These are phyloP conservation scores for Thereva nobilitata DNA, from an alignment of 2,888 invertebrate genomes.

Conservation along the genomic window DNA sequence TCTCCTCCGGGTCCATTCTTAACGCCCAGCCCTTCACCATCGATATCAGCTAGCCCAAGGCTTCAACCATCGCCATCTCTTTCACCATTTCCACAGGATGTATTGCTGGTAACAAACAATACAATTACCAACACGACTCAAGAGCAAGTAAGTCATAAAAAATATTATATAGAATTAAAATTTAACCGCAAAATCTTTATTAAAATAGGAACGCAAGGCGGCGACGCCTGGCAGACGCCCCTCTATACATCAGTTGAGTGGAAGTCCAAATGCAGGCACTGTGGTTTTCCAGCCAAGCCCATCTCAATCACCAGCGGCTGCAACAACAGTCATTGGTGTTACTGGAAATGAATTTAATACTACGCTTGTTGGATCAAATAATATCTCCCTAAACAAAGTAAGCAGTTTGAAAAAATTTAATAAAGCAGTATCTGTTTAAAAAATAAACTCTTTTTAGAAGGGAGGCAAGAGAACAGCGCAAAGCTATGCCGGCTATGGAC, in stretches of 20 bases:
- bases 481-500: slow-evolving; percentile 53
- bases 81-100: slow-evolving; percentile 59
- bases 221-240: slow-evolving; percentile 59
- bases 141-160: slow-evolving; percentile 52
- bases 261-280: slow-evolving; percentile 58
- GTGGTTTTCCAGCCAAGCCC: slow-evolving; percentile 59
- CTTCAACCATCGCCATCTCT: slow-evolving; percentile 59
- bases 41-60: slow-evolving; percentile 59
- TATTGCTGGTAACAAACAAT: slow-evolving; percentile 58
- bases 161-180: slow-evolving; percentile 1
- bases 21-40: slow-evolving; percentile 60
- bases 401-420: slow-evolving; percentile 9
- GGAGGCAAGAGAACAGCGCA: slow-evolving; percentile 36
- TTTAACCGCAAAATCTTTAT: background rate
- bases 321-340: slow-evolving; percentile 57
- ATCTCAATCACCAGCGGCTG: slow-evolving; percentile 58
- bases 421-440: slow-evolving; percentile 3
- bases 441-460: slow-evolving; percentile 38
- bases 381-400: slow-evolving; percentile 59
- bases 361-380: slow-evolving; percentile 59
- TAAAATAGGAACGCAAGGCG: slow-evolving; percentile 57
- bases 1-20: slow-evolving; percentile 60
- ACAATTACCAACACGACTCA: slow-evolving; percentile 57
- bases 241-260: slow-evolving; percentile 58
- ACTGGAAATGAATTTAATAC: slow-evolving; percentile 59